Evolutionary conservation across 92 coral and sea anemone genomes (phyloP).

Genomic region (Virgularia gustaviana): DNA sequence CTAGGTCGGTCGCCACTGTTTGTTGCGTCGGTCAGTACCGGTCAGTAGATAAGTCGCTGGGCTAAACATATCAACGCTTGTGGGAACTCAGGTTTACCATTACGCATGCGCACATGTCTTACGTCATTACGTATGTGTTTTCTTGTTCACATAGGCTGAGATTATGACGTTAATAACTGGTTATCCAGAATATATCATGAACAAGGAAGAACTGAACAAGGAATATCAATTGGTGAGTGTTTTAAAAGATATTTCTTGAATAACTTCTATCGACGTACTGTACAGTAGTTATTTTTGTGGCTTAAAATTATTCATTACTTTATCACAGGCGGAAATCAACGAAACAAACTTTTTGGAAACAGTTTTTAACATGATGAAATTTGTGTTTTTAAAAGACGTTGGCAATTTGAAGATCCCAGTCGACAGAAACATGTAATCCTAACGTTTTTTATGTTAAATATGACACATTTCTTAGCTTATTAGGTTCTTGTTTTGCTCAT

Average conservation of each 20-base stretch:
- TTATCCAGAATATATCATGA: constrained; percentile 24
- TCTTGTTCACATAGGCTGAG: constrained; percentile 1
- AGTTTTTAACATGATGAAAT: constrained; percentile 13
- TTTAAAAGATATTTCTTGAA: background rate
- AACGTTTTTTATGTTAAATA: background rate
- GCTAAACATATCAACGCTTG: too few relatives aligned
- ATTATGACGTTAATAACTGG: background rate
- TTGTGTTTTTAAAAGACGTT: background rate
- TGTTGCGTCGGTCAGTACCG: too few relatives aligned
- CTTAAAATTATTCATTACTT: background rate
- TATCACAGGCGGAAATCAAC: constrained; percentile 4
- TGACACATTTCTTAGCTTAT: background rate
- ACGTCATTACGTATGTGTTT: background rate
- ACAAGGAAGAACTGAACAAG: constrained; percentile 26
- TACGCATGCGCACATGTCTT: background rate
- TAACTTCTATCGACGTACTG: background rate
- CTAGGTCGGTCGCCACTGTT: too few relatives aligned
- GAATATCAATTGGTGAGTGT: constrained; percentile 13
- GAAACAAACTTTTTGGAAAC: constrained; percentile 11
- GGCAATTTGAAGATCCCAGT: constrained; percentile 8
- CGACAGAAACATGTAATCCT: constrained; percentile 5
- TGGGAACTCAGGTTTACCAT: background rate
- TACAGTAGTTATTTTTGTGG: background rate
- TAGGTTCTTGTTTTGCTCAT: too few relatives aligned
- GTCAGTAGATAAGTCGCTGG: too few relatives aligned